Percentiles rank a stretch among this genome's conserved stretches.
phyloP scores from a whole-genome alignment of 30 jellyfish, hydroid and myxozoan genomes.

The Rhopilema esculentum region DNA sequence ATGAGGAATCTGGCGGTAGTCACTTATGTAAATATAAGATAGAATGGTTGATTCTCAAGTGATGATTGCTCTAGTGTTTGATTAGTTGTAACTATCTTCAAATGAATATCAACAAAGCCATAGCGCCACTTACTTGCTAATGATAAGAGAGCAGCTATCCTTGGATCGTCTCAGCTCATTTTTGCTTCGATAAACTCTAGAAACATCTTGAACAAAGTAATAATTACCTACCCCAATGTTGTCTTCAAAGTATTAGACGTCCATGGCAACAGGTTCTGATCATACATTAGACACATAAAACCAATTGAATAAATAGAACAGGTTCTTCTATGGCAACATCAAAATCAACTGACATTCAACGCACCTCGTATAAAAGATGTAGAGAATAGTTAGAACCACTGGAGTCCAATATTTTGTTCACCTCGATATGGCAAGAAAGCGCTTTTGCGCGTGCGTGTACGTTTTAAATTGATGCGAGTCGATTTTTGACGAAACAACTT shows the following conservation, averaged over 20 bases:
- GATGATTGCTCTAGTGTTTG: neutral
- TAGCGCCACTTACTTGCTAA: constrained; percentile 45
- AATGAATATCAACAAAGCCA: constrained; percentile 24
- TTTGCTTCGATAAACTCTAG: neutral
- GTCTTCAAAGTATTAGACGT: neutral
- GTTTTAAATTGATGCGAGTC: neutral
- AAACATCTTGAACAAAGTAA: neutral
- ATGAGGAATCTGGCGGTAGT: neutral
- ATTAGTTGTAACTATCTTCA: neutral
- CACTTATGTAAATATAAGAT: neutral
- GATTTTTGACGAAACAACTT: neutral
- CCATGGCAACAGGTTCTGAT: constrained; percentile 43
- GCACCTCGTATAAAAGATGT: neutral
- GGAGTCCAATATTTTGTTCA: neutral
- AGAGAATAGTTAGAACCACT: neutral
- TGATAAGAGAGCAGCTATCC: constrained; percentile 1
- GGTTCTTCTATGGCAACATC: constrained; percentile 71
- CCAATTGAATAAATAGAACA: constrained; percentile 62
- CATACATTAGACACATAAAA: constrained; percentile 49
- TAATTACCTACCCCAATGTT: constrained; percentile 9
- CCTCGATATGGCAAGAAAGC: neutral
- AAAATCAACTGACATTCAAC: constrained; percentile 14
- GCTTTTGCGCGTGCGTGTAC: neutral
- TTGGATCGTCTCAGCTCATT: neutral
- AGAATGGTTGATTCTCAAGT: neutral